These are phyloP conservation scores for Aphodius sticticus DNA, from an alignment of 2,888 invertebrate genomes.

Conservation along the genomic window DNA sequence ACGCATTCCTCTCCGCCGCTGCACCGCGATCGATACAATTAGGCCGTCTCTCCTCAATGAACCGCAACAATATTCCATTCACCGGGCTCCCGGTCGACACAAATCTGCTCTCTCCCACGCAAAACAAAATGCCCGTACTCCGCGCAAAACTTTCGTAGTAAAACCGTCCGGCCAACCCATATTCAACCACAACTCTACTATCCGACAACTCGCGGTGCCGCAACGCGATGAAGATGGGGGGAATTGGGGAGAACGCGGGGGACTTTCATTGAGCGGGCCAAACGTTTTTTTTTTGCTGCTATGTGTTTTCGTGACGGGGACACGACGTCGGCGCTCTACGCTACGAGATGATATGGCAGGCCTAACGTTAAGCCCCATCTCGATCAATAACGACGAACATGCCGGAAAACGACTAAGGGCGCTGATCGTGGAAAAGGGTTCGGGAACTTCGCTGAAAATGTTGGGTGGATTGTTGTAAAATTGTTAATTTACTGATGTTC, in stretches of 20 bases:
- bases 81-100: background rate
- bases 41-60: background rate
- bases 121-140: background rate
- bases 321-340: background rate
- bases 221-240: background rate
- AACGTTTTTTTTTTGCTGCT: background rate
- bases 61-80: background rate
- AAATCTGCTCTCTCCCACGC: background rate
- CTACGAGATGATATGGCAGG: background rate
- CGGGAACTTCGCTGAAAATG: too few species aligned
- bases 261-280: background rate
- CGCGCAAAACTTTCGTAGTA: slow-evolving; percentile 4
- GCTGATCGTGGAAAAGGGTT: background rate
- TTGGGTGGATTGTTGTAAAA: too few species aligned
- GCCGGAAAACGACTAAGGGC: background rate
- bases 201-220: background rate
- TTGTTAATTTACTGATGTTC: too few species aligned
- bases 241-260: background rate
- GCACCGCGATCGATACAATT: background rate
- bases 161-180: background rate
- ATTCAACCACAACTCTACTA: background rate
- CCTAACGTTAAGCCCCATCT: background rate
- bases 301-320: background rate
- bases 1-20: background rate
- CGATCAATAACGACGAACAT: background rate